Evolutionary conservation across 2,797 vertebrate species (phyloP).

Genomic region (Hemitrygon akajei): DNA sequence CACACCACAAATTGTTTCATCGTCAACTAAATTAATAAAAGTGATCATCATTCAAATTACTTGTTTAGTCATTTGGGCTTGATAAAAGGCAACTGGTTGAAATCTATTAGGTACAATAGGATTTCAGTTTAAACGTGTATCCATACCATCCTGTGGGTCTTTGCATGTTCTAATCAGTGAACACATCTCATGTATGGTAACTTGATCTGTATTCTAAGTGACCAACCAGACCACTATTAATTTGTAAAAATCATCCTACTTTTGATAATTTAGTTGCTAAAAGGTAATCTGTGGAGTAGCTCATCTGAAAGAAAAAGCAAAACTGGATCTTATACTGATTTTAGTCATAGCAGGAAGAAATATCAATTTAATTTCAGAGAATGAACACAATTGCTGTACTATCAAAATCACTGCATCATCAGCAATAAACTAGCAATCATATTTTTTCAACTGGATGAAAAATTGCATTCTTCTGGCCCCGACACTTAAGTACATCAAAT

Average conservation of each 20-base stretch:
- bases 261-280: constrained; percentile 19
- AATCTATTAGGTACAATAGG: background rate
- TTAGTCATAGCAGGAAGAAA: background rate
- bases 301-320: constrained; percentile 30
- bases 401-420: background rate
- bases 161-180: background rate
- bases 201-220: constrained; percentile 27
- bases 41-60: background rate
- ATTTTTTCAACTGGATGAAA: background rate
- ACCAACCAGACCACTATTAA: constrained; percentile 33
- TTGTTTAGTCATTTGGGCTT: background rate
- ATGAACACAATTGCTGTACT: background rate
- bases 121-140: background rate
- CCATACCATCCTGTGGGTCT: background rate
- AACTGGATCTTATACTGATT: background rate
- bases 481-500: background rate
- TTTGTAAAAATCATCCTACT: constrained; percentile 5
- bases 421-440: background rate
- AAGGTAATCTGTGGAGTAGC: background rate
- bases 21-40: background rate
- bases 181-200: background rate
- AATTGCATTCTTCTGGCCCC: background rate
- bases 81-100: background rate
- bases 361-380: background rate
- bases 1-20: background rate